Evolutionary conservation across 2,797 vertebrate species (phyloP).

Genomic region (Threskiornis aethiopicus): DNA sequence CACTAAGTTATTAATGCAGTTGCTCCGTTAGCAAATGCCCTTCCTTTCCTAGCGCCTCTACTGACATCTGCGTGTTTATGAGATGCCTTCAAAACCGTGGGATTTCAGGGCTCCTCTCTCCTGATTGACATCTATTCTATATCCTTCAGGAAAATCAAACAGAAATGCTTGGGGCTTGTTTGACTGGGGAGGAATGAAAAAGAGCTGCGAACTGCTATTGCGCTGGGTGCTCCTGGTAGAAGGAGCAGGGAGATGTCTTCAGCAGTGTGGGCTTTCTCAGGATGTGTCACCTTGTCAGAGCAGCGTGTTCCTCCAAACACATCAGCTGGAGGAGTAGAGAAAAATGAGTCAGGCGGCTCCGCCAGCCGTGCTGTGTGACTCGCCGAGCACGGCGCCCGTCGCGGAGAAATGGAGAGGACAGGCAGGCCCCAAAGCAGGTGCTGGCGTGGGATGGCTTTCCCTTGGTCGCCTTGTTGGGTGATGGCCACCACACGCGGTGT

Average conservation of each 20-base stretch:
- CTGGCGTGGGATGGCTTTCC: background rate
- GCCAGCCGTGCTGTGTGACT: slow-evolving; percentile 23
- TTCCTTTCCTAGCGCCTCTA: background rate
- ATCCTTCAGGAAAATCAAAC: slow-evolving; percentile 25
- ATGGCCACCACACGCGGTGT: background rate
- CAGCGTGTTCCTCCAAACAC: slow-evolving; percentile 61
- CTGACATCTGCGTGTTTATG: slow-evolving; percentile 41
- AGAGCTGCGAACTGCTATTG: slow-evolving; percentile 18
- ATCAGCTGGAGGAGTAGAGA: slow-evolving; percentile 65
- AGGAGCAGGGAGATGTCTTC: slow-evolving; percentile 25
- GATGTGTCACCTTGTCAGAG: slow-evolving; percentile 71
- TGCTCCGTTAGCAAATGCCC: background rate
- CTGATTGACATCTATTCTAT: slow-evolving; percentile 35
- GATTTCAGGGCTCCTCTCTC: slow-evolving; percentile 22
- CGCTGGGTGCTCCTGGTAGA: slow-evolving; percentile 15
- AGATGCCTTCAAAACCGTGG: background rate
- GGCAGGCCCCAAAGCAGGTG: background rate
- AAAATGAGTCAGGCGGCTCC: slow-evolving; percentile 55
- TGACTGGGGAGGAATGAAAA: slow-evolving; percentile 31
- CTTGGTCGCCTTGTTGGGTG: background rate
- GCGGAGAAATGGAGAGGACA: background rate
- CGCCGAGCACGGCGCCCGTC: background rate
- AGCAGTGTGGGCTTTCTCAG: slow-evolving; percentile 61
- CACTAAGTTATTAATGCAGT: background rate
- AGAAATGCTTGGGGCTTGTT: slow-evolving; percentile 23